Evolutionary conservation across 2,113 vertebrate species (phyloP), one percentile per base, ranked within the genome.

Genomic region (Oceanites oceanicus): DNA sequence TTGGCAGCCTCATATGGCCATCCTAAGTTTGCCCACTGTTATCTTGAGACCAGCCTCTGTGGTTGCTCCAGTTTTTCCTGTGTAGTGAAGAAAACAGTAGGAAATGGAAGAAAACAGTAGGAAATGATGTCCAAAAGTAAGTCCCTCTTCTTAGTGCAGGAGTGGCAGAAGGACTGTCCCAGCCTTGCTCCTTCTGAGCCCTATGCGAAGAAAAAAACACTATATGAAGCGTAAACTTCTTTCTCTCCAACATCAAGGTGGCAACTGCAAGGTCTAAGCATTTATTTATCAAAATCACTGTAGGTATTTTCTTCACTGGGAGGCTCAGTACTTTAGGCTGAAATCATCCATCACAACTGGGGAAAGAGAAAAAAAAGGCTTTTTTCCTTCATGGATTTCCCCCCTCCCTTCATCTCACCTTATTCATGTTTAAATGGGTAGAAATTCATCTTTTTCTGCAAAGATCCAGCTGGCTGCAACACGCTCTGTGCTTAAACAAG

Each of bases 391-490:
- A 87, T 94, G 94, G 86, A 92, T 96, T 86, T 71, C 9, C n/a
- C 45, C 27, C 23, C 66, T 68, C 66, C 79, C 72, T 88, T 92
- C 70, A 40, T 93, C 68, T 92, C 88, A 80, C 88, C 86, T 94
- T 96, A 92, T 88, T 97, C 63, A 44, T 81, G 94, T 94, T 95
- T 90, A 94, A 97, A 94, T 85, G 90, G 53, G 49, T 79, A 89
- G 96, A 96, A 97, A 97, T 97, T 95, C 34, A 94, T 97, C 94
- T 97, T 96, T 95, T 96, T 92, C 78, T 86, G 83, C 79, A n/a
- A 96, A 96, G 80, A 96, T 75, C 40, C 74, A 87, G 83, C 77
- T 79, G 36, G 70, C 75, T 87, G 90, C 66, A 89, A 79, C 56
- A 76, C 1, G 0, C 19, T 91, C 58, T 36, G 42, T 91, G 68